Base-by-base conservation (phyloP, 2,888 invertebrate genomes). In the Campoletis raptor region DNA sequence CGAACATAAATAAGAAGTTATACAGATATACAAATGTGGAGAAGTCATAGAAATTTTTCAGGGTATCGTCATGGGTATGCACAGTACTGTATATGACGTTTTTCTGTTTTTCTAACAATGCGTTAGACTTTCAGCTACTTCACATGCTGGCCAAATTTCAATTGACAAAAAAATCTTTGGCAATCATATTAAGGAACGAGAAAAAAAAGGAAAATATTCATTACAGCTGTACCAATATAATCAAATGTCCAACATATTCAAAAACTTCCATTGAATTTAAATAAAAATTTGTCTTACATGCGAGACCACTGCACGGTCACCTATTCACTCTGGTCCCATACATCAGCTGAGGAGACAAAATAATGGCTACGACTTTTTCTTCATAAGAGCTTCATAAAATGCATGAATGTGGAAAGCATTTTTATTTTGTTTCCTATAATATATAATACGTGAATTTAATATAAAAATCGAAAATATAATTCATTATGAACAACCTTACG, bases 1-100 rank as follows among this genome's bases (percentile, higher is more conserved):
- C 30, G 45, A 80, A 76, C 24, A 67, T 69, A 84, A 80, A 84
- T 80, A 84, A 70, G 67, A 80, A 74, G 8, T 77, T 66, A 52
- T 30, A 73, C 12, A 24, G 24, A 24, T 12, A 79, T 30, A 79
- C 4, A n/a, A 12, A 37, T 42, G 24, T 30, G 12, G 77, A 21
- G 54, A 67, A n/a, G 52, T 73, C 52, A 57, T 30, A 30, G 61
- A 61, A 30, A 30, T 6, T 45, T 40, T 78, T 78, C 12, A 45
- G 67, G n/a, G 12, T 45, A 78, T 83, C 66, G 73, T 73, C 54
- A 73, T 73, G 64, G 42, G 67, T 24, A 67, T 82, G 61, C 48
- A 30, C 45, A 54, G 5, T 5, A 61, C 6, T 61, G 30, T 1
- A 2, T 30, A 7, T 61, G 6, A 61, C 30, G 61, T 30, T 61